Percentiles rank a stretch among this genome's conserved stretches.
Conservation (phyloP, 2,797 vertebrate genomes). For the Paedocypris micromegethes region DNA sequence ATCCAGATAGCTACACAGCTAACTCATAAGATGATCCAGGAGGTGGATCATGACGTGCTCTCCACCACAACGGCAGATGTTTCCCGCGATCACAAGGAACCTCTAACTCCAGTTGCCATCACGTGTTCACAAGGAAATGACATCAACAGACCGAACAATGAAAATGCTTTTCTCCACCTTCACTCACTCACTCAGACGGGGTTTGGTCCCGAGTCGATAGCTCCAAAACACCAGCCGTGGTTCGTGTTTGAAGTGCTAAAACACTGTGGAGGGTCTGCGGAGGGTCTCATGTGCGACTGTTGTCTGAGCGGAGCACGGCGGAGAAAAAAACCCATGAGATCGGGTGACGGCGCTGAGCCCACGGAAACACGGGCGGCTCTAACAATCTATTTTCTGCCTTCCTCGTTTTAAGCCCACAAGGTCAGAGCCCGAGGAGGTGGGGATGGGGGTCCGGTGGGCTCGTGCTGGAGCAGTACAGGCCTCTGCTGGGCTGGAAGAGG, state of each 20-base stretch:
- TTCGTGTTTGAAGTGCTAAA: slow-evolving; percentile 5
- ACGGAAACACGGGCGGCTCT: slow-evolving; percentile 48
- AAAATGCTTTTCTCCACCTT: neutral
- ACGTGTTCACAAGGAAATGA: no score
- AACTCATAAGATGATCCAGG: no score
- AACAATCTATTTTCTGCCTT: slow-evolving; percentile 54
- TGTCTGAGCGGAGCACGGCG: slow-evolving; percentile 20
- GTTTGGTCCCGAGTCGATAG: slow-evolving; percentile 36
- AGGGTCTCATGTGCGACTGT: neutral
- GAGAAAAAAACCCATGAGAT: slow-evolving; percentile 55
- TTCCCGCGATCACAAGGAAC: no score
- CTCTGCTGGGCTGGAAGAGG: neutral
- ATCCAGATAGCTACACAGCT: no score
- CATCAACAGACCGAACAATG: neutral
- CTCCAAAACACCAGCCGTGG: slow-evolving; percentile 18
- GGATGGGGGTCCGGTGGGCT: neutral
- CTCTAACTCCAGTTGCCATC: no score
- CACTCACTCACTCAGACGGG: slow-evolving; percentile 53
- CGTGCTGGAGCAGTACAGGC: no score
- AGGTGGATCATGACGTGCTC: no score
- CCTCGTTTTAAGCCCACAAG: slow-evolving; percentile 44
- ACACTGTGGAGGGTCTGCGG: neutral
- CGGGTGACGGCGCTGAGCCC: slow-evolving; percentile 62
- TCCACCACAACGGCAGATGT: no score
- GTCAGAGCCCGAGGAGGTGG: slow-evolving; percentile 44